These are phyloP conservation scores for Ditylenchus dipsaci DNA, from an alignment of 1,140 invertebrate genomes.

Conservation along the genomic window DNA sequence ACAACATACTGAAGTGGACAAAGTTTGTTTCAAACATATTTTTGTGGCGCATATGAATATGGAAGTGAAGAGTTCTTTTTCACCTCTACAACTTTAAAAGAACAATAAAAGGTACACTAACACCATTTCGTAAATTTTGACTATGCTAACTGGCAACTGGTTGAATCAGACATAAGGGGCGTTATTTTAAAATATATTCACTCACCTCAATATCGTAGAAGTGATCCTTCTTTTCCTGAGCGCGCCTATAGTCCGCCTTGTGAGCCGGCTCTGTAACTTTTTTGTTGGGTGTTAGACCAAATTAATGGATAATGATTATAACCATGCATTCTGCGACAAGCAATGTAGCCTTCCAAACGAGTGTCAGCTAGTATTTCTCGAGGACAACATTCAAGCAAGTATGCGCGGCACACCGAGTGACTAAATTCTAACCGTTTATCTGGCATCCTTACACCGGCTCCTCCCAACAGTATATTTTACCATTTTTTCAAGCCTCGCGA, in stretches of 20 bases:
- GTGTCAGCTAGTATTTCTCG: constrained; percentile 53
- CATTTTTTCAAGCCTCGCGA: too few relatives aligned
- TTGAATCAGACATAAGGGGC: neutral
- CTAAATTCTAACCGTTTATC: too few relatives aligned
- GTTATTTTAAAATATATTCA: neutral
- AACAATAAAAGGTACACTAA: too few relatives aligned
- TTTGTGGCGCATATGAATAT: too few relatives aligned
- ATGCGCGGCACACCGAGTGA: constrained; percentile 52
- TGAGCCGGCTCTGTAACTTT: constrained; percentile 57
- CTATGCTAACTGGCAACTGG: too few relatives aligned
- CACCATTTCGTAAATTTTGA: too few relatives aligned
- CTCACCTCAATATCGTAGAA: constrained; percentile 56
- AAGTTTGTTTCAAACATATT: too few relatives aligned
- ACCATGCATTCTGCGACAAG: constrained; percentile 16
- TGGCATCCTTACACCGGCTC: too few relatives aligned
- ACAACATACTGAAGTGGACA: too few relatives aligned
- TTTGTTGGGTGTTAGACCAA: constrained; percentile 36
- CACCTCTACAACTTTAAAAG: too few relatives aligned
- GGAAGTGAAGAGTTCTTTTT: too few relatives aligned
- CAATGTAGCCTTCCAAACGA: constrained; percentile 35
- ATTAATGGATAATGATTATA: neutral
- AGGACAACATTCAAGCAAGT: constrained; percentile 54
- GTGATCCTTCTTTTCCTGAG: constrained; percentile 51
- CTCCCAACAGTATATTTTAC: too few relatives aligned
- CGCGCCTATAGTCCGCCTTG: constrained; percentile 49